Conservation (phyloP, 2,888 invertebrate genomes). For the Leptura quadrifasciata region DNA sequence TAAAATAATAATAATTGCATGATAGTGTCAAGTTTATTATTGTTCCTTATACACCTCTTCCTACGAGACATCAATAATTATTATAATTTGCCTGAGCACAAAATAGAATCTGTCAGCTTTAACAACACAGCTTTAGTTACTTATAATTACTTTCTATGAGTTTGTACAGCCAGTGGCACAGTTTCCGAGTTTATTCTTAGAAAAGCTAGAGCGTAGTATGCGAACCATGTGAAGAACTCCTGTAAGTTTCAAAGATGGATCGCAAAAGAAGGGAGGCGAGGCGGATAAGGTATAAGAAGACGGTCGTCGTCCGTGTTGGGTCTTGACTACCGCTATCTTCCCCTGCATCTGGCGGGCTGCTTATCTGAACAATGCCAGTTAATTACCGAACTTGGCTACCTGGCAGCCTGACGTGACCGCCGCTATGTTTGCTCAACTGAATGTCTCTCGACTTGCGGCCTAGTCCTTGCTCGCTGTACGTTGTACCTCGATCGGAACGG, state of each 20-base stretch:
- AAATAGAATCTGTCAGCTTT: not conserved
- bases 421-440: slow-evolving; percentile 64
- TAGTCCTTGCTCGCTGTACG: slow-evolving; percentile 7
- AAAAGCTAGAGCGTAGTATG: slow-evolving; percentile 19
- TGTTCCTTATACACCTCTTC: too few relatives aligned
- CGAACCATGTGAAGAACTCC: slow-evolving; percentile 16
- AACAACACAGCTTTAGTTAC: not conserved
- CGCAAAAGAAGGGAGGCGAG: slow-evolving; percentile 16
- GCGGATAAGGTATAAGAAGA: slow-evolving; percentile 26
- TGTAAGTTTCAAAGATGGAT: slow-evolving; percentile 27
- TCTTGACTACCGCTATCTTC: slow-evolving; percentile 56
- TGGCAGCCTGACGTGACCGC: slow-evolving; percentile 68
- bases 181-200: slow-evolving; percentile 1
- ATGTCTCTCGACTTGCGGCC: slow-evolving; percentile 52
- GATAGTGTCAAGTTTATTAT: too few relatives aligned
- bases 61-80: too few relatives aligned
- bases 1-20: too few relatives aligned
- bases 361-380: slow-evolving; percentile 71
- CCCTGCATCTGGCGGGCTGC: slow-evolving; percentile 64
- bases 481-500: slow-evolving; percentile 33
- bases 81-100: not conserved
- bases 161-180: not conserved
- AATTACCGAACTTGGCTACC: slow-evolving; percentile 71
- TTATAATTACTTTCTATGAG: not conserved
- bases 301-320: slow-evolving; percentile 29